Evolutionary conservation across 2,888 invertebrate genomes (phyloP).

Genomic region (Sarcophaga variegata): DNA sequence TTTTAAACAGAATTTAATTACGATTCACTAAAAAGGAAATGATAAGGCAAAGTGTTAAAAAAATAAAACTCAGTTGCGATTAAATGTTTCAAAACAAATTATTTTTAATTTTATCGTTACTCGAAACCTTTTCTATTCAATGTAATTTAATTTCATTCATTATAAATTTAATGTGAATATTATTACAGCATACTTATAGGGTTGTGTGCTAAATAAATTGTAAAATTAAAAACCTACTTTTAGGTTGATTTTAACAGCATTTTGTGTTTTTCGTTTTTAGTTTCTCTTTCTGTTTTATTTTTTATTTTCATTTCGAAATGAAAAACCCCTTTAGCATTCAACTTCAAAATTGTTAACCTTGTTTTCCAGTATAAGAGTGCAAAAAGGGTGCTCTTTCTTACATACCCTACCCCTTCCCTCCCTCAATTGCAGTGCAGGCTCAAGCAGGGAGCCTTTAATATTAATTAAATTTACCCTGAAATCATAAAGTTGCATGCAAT

Average conservation of each 20-base stretch:
- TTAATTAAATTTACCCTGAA: constrained; percentile 36
- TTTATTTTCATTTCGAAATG: background rate
- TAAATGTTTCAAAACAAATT: no score
- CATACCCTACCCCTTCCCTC: background rate
- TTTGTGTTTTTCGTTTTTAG: no score
- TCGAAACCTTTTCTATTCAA: background rate
- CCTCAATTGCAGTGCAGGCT: no score
- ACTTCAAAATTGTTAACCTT: constrained; percentile 38
- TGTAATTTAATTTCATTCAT: background rate
- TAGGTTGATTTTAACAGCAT: background rate
- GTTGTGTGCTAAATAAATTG: background rate
- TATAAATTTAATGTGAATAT: background rate
- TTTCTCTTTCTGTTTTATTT: background rate
- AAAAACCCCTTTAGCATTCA: constrained; percentile 17
- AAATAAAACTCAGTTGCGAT: no score
- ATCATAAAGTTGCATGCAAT: constrained; percentile 5
- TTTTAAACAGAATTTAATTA: no score
- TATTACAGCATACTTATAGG: background rate
- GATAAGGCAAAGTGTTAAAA: no score
- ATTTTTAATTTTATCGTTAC: background rate
- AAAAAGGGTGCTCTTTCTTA: background rate
- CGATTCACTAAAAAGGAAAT: no score
- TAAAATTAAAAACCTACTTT: background rate
- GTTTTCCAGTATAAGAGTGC: background rate
- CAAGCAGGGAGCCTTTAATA: background rate